phyloP scores from a whole-genome alignment of 2,888 invertebrate species.

The Philopedon plagiatum region DNA sequence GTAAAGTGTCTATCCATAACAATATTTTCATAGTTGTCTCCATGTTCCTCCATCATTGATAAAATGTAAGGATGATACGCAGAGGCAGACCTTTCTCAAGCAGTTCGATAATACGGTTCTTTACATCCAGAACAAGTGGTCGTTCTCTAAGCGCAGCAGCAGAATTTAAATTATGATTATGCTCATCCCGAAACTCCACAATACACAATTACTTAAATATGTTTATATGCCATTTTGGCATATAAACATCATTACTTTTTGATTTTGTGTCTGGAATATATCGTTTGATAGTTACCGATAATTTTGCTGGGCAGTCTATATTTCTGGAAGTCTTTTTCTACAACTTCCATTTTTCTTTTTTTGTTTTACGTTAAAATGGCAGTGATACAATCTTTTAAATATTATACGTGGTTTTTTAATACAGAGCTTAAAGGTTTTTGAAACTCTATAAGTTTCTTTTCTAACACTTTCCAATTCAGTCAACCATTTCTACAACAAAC shows the following conservation, averaged over 20 bases:
- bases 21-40: constrained; percentile 19
- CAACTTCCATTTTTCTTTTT: no score
- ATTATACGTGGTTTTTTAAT: no score
- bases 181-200: constrained; percentile 15
- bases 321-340: constrained; percentile 34
- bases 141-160: constrained; percentile 23
- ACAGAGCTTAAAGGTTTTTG: no score
- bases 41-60: constrained; percentile 27
- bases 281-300: constrained; percentile 28
- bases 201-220: no score
- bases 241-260: constrained; percentile 5
- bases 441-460: no score
- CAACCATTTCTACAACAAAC: no score
- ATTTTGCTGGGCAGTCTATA: constrained; percentile 39
- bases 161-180: constrained; percentile 35
- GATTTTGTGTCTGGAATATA: constrained; percentile 10
- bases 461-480: no score
- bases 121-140: constrained; percentile 14
- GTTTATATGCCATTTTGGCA: constrained; percentile 27
- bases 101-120: constrained; percentile 19
- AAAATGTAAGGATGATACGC: constrained; percentile 37
- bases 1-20: constrained; percentile 18
- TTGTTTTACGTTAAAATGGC: no score
- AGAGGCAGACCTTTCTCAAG: constrained; percentile 24
- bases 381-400: no score